Percentiles rank a stretch among this genome's conserved stretches.
phyloP scores from a whole-genome alignment of 2,797 vertebrate genomes.

The Enoplosus armatus region DNA sequence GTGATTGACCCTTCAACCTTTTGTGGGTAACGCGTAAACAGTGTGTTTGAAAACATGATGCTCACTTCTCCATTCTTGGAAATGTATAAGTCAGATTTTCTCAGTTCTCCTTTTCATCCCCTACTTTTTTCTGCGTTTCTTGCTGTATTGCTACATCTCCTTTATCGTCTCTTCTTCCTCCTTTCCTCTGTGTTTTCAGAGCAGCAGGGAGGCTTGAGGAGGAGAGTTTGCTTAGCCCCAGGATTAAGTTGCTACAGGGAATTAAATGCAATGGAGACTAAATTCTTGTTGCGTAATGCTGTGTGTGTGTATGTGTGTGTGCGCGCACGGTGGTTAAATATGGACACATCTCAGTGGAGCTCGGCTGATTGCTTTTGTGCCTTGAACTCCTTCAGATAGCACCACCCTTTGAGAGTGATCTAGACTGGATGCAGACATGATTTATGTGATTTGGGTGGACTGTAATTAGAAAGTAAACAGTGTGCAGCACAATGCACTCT shows the following conservation, averaged over 20 bases:
- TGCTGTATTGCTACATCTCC: constrained; percentile 31
- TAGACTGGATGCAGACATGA: constrained; percentile 55
- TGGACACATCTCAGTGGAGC: constrained; percentile 71
- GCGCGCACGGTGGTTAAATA: constrained; percentile 70
- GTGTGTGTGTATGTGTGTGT: not conserved
- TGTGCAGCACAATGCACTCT: constrained; percentile 48
- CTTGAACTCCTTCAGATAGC: constrained; percentile 64
- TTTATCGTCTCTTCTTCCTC: constrained; percentile 34
- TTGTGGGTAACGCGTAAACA: constrained; percentile 16
- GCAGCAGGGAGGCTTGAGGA: constrained; percentile 68
- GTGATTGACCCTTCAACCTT: constrained; percentile 33
- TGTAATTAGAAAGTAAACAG: constrained; percentile 76
- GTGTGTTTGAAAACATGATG: not conserved
- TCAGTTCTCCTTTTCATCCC: constrained; percentile 4
- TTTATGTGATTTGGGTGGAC: constrained; percentile 70
- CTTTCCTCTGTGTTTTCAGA: constrained; percentile 51
- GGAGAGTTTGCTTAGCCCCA: constrained; percentile 76
- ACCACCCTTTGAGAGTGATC: constrained; percentile 60
- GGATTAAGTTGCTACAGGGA: constrained; percentile 81
- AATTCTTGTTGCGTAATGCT: constrained; percentile 78
- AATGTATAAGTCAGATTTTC: not conserved
- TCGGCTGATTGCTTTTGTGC: constrained; percentile 77
- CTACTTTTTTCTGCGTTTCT: not conserved
- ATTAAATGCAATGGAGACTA: constrained; percentile 86
- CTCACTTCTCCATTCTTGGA: not conserved